A percentile compares a stretch with the other conserved stretches of the same genome.
phyloP scores from a whole-genome alignment of 2,888 invertebrate genomes.

The Metalampra italica region DNA sequence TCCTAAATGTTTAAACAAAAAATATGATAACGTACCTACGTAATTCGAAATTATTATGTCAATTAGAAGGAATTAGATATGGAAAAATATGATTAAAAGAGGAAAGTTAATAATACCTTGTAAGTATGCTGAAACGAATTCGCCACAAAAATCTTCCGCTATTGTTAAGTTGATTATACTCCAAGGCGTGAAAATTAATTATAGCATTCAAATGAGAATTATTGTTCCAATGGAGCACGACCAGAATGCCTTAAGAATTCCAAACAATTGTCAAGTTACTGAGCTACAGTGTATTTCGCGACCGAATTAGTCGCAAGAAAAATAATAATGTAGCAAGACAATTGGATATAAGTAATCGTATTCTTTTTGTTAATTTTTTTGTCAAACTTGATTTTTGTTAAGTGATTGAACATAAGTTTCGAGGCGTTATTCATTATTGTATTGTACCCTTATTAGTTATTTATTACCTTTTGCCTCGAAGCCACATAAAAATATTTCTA shows the following conservation, averaged over 20 bases:
- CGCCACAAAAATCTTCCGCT: constrained; percentile 15
- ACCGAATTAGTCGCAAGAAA: constrained; percentile 13
- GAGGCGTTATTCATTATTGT: too few relatives aligned
- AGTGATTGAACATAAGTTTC: too few relatives aligned
- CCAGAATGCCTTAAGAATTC: constrained; percentile 48
- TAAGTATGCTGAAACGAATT: constrained; percentile 4
- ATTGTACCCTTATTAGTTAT: too few relatives aligned
- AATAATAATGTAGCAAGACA: background rate
- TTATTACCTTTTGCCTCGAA: too few relatives aligned
- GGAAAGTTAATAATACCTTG: background rate
- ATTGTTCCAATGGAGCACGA: constrained; percentile 55
- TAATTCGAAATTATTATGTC: too few relatives aligned
- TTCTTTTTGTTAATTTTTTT: background rate
- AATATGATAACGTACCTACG: too few relatives aligned
- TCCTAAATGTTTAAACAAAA: too few relatives aligned
- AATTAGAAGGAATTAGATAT: too few relatives aligned
- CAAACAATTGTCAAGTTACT: constrained; percentile 46
- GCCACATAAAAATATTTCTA: too few relatives aligned
- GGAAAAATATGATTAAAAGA: background rate
- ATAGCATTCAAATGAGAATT: constrained; percentile 64
- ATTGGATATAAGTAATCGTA: background rate
- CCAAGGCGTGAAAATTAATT: constrained; percentile 59
- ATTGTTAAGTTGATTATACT: constrained; percentile 50
- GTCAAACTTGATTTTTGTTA: background rate
- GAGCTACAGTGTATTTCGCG: constrained; percentile 37